Evolutionary conservation across 2,113 vertebrate species (phyloP).

Genomic region (Orycteropus afer): DNA sequence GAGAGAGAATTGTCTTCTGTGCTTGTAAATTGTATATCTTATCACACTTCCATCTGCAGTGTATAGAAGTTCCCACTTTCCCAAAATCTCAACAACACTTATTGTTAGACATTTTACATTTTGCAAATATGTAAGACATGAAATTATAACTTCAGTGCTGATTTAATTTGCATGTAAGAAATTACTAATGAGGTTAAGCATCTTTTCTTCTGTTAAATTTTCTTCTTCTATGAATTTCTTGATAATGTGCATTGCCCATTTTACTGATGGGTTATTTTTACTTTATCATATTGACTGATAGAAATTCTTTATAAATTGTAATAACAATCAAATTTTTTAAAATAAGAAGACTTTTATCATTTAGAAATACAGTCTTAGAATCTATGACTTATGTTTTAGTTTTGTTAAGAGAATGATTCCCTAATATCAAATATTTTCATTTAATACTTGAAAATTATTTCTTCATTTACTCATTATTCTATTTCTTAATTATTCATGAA

Average conservation of each 20-base stretch:
- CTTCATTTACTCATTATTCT: not conserved
- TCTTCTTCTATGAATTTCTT: slow-evolving; percentile 26
- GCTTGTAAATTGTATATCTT: not conserved
- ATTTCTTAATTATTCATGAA: not conserved
- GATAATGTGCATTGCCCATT: not conserved
- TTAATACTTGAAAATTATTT: not conserved
- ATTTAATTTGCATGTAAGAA: slow-evolving; percentile 60
- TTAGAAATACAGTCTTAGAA: slow-evolving; percentile 1
- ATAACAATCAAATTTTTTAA: not conserved
- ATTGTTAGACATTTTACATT: slow-evolving; percentile 43
- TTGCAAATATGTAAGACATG: not conserved
- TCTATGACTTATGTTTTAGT: not conserved
- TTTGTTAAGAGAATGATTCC: slow-evolving; percentile 9
- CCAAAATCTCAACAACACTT: not conserved
- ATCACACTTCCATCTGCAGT: not conserved
- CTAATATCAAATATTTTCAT: slow-evolving; percentile 28
- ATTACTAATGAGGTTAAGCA: slow-evolving; percentile 45
- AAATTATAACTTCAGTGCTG: slow-evolving; percentile 38
- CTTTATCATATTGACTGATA: not conserved
- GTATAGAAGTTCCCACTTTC: not conserved
- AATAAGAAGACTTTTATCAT: not conserved
- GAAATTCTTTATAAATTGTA: slow-evolving; percentile 6
- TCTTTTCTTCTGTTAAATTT: slow-evolving; percentile 41
- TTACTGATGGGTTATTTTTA: not conserved
- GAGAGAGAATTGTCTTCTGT: not conserved